Evolutionary conservation across 2,888 invertebrate species (phyloP).

Genomic region (Drosophila nigricruria): DNA sequence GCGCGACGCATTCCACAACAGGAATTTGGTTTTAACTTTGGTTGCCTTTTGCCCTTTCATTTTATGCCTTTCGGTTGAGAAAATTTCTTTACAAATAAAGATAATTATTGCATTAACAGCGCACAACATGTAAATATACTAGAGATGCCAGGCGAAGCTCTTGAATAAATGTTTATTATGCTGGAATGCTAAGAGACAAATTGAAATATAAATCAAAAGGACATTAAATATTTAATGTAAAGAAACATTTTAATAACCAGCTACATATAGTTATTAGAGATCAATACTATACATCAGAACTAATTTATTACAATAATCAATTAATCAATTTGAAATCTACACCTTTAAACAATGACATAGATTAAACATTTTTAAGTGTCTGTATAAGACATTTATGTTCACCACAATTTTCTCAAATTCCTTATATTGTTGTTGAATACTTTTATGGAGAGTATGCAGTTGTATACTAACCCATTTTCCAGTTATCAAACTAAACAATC

Average conservation of each 20-base stretch:
- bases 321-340: no score
- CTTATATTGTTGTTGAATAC: no score
- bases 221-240: not conserved
- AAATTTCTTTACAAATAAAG: slow-evolving; percentile 56
- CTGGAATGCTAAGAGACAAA: not conserved
- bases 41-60: slow-evolving; percentile 47
- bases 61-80: slow-evolving; percentile 30
- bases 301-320: no score
- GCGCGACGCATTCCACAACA: slow-evolving; percentile 61
- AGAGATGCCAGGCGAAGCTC: not conserved
- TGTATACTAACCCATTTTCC: no score
- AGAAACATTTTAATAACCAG: not conserved
- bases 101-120: slow-evolving; percentile 59
- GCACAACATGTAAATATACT: slow-evolving; percentile 13
- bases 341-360: no score
- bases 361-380: no score
- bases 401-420: no score
- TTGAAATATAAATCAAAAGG: not conserved
- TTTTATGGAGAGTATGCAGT: no score
- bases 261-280: not conserved
- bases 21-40: slow-evolving; percentile 61
- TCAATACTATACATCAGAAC: not conserved
- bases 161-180: not conserved
- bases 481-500: no score
- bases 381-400: no score